Evolutionary conservation across 1,140 invertebrate genomes (phyloP), one percentile per base, ranked within the genome.

Genomic region (Micrasema longulum): DNA sequence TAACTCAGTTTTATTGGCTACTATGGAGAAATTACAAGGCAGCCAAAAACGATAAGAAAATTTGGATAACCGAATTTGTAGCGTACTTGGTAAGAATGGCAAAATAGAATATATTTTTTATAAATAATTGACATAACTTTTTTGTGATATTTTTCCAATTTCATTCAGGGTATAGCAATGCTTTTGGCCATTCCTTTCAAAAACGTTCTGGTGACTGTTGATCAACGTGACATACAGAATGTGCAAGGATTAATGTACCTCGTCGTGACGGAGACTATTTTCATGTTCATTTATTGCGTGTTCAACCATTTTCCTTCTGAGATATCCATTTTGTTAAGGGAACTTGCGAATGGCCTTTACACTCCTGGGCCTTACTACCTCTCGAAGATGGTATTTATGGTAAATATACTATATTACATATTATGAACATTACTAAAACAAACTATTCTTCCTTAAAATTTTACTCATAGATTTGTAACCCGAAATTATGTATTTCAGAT

Each of bases 281-380:
- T 92, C 77, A 88, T 89, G 9, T 90, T 88, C 76, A 88, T 89
- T 72, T 92, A 92, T 78, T 84, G 86, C 2, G 89, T 90, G 5
- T 89, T 91, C 75, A 87, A 91, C 76, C 90, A 88, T 2, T 92
- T 92, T 80, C 90, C 91, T 0, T 80, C 85, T 52, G 90, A 92
- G 84, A 81, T 92, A 63, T 88, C 89, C 0, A 83, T 91, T 52
- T 79, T 92, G 23, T 78, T 92, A 5, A 77, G 90, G 76, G 91
- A 93, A 76, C 88, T 91, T 41, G 87, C 88, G n/a, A 88, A 86
- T 77, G 88, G 87, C 18, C 77, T 92, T 3, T 93, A 93, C 72
- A 78, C 87, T 9, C 86, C 89, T 0, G 82, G 86, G 20, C 87
- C 90, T 0, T 92, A 91, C 80, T 92, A 92, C 79, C 66, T 91